Conservation (phyloP, 2,113 vertebrate species). For the Chlorocebus sabaeus region DNA sequence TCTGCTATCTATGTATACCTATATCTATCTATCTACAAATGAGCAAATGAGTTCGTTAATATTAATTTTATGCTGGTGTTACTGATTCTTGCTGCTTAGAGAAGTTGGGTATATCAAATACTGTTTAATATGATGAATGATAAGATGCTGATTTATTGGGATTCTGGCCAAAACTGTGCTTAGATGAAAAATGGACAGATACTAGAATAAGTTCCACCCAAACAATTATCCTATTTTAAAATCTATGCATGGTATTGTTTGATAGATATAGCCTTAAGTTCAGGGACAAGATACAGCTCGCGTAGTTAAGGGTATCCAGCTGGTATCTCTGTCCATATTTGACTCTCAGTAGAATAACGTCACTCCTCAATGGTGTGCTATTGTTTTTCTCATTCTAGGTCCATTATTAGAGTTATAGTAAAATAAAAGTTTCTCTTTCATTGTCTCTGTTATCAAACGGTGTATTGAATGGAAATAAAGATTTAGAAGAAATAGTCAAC, state of each 20-base stretch:
- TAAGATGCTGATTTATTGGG: slow-evolving; percentile 2
- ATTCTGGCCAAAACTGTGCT: neutral
- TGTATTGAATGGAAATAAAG: neutral
- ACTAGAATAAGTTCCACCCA: neutral
- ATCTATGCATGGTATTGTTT: neutral
- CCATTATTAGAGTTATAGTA: neutral
- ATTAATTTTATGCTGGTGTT: neutral
- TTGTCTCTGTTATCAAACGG: neutral
- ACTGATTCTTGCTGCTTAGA: neutral
- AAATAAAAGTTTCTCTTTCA: slow-evolving; percentile 6
- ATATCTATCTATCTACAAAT: neutral
- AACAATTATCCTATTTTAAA: neutral
- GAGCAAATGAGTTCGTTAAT: neutral
- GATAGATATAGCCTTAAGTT: neutral
- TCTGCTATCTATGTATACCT: neutral
- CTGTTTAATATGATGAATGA: neutral
- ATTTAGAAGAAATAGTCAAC: neutral
- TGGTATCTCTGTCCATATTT: neutral
- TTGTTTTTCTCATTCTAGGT: neutral
- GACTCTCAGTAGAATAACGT: neutral
- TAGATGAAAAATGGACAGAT: neutral
- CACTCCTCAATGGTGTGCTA: neutral
- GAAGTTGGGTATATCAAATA: neutral
- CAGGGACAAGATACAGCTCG: neutral
- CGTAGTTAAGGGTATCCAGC: neutral